Percentiles rank a stretch among this genome's conserved stretches.
These are phyloP conservation scores for Neotoma lepida DNA, from an alignment of 2,113 vertebrate genomes.

Conservation along the genomic window DNA sequence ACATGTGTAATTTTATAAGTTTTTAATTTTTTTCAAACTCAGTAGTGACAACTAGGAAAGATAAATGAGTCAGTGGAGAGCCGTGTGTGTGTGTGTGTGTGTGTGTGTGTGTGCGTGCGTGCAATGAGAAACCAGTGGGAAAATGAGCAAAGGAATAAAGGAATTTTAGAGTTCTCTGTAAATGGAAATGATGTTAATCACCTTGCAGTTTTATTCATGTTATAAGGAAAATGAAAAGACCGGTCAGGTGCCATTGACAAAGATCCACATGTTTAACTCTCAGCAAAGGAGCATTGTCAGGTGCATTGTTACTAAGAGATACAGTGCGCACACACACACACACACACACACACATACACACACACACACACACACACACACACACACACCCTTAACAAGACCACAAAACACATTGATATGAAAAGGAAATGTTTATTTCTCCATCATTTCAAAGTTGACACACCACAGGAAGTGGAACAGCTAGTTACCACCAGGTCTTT, in stretches of 20 bases:
- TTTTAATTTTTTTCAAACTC: background rate
- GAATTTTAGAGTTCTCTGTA: background rate
- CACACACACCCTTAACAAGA: background rate
- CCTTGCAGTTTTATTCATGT: background rate
- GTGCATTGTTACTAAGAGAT: background rate
- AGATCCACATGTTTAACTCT: background rate
- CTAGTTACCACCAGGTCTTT: background rate
- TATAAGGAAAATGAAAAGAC: background rate
- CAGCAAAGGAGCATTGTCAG: background rate
- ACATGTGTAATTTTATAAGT: background rate
- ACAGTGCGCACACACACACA: too few species aligned
- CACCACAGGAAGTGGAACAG: accelerated
- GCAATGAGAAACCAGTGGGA: background rate
- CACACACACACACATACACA: background rate
- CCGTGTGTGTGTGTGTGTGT: background rate
- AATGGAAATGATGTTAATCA: background rate
- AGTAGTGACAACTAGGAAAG: background rate
- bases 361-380: too few species aligned
- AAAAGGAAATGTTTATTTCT: background rate
- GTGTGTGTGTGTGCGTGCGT: background rate
- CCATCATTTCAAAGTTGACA: background rate
- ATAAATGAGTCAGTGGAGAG: background rate
- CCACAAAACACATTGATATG: background rate
- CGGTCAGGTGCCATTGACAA: background rate
- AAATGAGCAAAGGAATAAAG: background rate